Base-by-base conservation (phyloP, 2,888 invertebrate species). In the Morpho deidamia region DNA sequence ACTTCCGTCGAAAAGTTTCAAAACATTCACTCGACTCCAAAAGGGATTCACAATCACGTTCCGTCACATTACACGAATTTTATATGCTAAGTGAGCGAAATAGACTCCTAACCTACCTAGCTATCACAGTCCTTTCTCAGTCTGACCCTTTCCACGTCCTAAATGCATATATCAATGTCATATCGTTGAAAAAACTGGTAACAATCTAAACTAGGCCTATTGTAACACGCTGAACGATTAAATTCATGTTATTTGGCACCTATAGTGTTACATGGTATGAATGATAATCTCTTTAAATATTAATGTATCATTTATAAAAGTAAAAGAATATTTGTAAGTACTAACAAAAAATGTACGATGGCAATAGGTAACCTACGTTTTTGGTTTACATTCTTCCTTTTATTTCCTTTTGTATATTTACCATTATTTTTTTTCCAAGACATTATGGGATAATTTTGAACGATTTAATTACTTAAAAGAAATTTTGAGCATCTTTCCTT, bases 111-210 rank as follows among this genome's bases (percentile, higher is more conserved):
- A 84, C 85, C 78, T 89, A 87, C 68, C 84, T 85, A 83, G 77
- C 86, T 89, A 89, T 89, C 89, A 89, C 89, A 89, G 89, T 89
- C 88, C 89, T 82, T 81, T 83, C 84, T 89, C 89, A 89, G 89
- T 89, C 89, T 84, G 88, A 86, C 83, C 87, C 86, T 80, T 88
- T 83, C 84, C 87, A 67, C 66, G 71, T 84, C 83, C 86, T 85
- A 86, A 88, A 87, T 85, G 88, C 85, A 81, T 83, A 76, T 78
- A 83, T 74, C 74, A 78, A 78, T 81, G 79, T 82, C 81, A 76
- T 78, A 74, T 83, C 76, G 74, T 76, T 75, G 81, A 81, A 78
- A 76, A 75, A 79, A 79, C 83, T 87, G 88, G 88, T 87, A 88
- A 88, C 87, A 85, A 84, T 76, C 81, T 85, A 83, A 79, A 76